Base-by-base conservation (phyloP, 2,113 vertebrate species). In the Thomomys bottae region DNA sequence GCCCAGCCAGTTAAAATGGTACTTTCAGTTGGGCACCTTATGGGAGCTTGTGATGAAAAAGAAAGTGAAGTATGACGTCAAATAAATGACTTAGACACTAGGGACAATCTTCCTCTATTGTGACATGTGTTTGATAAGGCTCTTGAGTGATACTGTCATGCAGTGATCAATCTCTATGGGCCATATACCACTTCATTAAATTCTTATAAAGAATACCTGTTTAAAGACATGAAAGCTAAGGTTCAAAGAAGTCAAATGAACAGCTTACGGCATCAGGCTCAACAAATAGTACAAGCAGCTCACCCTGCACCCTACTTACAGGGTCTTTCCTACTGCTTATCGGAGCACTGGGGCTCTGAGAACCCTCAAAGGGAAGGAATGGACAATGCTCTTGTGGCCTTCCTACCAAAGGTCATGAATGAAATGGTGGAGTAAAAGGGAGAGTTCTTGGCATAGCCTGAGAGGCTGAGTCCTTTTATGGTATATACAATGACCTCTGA, bases 221-320 rank as follows among this genome's bases (percentile, higher is more conserved):
- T 85, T 83, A 80, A 59, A 72, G 77, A 72, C 42, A 54, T 88
- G 57, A 38, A 79, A 67, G 32, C 30, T 67, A 71, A 93, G 57
- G 8, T 88, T 91, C 49, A 49, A 61, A 77, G 68, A 71, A 54
- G 21, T 75, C 59, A 61, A 49, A 76, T 42, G 83, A 70, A 24
- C 9, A 38, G 20, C 30, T 42, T 8, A 0, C 3, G 68, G 64
- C 68, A 71, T 8, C 6, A 15, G 32, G 77, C 26, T 59, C 73
- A 34, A 38, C 14, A 63, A 82, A 59, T 8, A 78, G 23, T n/a
- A 3, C 18, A 36, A 45, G 6, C 28, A 59, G 32, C 11, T 36
- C 67, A n/a, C 45, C 8, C 28, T 24, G 42, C 78, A 34, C 40
- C 11, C 2, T 0, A 3, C n/a, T 79, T 4, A 1, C 0, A 1